Conservation (phyloP, 2,888 invertebrate species). For the Euclidia mi region DNA sequence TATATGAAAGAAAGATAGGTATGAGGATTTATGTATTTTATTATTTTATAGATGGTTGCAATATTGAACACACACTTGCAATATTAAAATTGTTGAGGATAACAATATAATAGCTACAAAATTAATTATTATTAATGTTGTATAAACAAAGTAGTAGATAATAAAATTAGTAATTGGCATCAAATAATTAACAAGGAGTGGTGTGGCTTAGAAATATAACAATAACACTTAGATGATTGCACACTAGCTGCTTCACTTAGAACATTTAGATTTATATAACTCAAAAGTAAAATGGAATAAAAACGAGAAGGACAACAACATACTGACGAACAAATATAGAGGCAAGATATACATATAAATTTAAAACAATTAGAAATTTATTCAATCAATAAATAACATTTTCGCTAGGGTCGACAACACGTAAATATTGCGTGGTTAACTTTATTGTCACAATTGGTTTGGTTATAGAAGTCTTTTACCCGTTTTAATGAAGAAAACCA, state of each 20-base stretch:
- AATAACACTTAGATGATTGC: slow-evolving; percentile 27
- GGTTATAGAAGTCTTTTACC: too few species aligned
- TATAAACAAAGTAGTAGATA: slow-evolving; percentile 13
- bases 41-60: too few species aligned
- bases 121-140: slow-evolving; percentile 5
- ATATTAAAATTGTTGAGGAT: too few species aligned
- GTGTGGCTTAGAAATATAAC: slow-evolving; percentile 44
- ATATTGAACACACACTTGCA: too few species aligned
- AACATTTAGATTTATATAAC: slow-evolving; percentile 10
- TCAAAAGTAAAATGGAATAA: background rate
- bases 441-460: too few species aligned
- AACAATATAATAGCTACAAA: background rate
- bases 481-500: background rate
- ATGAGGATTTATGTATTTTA: too few species aligned
- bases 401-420: too few species aligned
- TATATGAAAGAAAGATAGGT: too few species aligned
- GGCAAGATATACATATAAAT: too few species aligned
- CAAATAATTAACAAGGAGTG: slow-evolving; percentile 36
- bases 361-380: too few species aligned
- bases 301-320: background rate
- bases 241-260: slow-evolving; percentile 32
- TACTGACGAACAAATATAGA: background rate
- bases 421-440: too few species aligned
- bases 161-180: slow-evolving; percentile 10
- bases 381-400: too few species aligned